phyloP scores from a whole-genome alignment of 2,797 vertebrate genomes.

The Leontopithecus rosalia region DNA sequence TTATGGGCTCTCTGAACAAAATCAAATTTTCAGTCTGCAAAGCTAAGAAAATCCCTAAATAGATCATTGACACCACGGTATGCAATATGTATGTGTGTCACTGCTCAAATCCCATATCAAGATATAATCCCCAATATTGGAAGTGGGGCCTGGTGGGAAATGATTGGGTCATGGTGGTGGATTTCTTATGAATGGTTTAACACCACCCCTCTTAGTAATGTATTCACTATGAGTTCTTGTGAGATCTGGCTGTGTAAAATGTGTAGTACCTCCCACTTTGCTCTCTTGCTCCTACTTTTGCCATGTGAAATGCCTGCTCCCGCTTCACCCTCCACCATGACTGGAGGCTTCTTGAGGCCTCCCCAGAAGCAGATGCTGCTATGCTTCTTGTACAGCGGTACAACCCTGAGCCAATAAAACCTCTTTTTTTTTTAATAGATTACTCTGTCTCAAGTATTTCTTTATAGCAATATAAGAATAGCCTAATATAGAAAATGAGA shows the following conservation, averaged over 20 bases:
- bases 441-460: not conserved
- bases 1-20: not conserved
- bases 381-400: not conserved
- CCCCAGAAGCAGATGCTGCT: not conserved
- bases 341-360: not conserved
- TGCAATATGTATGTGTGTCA: not conserved
- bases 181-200: not conserved
- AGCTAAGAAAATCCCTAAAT: slow-evolving; percentile 3
- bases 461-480: not conserved
- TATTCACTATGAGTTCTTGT: not conserved
- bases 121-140: not conserved
- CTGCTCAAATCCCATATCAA: not conserved
- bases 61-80: not conserved
- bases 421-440: not conserved
- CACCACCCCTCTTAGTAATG: not conserved
- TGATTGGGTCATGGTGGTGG: not conserved
- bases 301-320: not conserved
- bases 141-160: not conserved
- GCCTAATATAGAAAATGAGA: not conserved
- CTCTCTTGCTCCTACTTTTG: not conserved
- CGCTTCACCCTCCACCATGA: too few relatives aligned
- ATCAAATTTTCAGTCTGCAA: not conserved
- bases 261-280: not conserved
- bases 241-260: not conserved
- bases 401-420: not conserved